A percentile compares a stretch with the other conserved stretches of the same genome.
These are phyloP conservation scores for Urocynchramus pylzowi DNA, from an alignment of 2,113 vertebrate species.

Conservation along the genomic window DNA sequence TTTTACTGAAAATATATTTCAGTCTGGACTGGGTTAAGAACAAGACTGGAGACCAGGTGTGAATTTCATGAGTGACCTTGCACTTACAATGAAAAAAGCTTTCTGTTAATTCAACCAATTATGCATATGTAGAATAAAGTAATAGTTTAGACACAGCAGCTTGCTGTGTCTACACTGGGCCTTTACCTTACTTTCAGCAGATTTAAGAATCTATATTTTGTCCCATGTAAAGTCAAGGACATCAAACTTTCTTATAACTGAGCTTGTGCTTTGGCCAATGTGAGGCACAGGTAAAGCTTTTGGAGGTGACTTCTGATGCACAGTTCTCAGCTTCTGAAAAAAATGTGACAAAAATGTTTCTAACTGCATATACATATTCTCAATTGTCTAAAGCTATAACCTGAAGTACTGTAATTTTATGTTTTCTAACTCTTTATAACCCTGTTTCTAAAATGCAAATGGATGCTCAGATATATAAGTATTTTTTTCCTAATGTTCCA, in stretches of 20 bases:
- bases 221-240: background rate
- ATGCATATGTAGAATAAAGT: background rate
- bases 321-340: background rate
- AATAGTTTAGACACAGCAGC: background rate
- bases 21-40: background rate
- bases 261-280: background rate
- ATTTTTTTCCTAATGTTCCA: background rate
- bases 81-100: background rate
- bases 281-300: background rate
- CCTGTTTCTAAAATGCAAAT: background rate
- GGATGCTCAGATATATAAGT: background rate
- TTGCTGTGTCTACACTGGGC: background rate
- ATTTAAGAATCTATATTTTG: background rate
- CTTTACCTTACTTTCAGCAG: background rate
- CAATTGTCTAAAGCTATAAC: background rate
- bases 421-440: background rate
- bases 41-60: background rate
- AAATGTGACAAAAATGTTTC: background rate
- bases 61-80: background rate
- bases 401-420: background rate
- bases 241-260: background rate
- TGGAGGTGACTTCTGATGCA: background rate
- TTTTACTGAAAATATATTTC: background rate
- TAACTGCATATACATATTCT: background rate
- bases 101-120: background rate